Base-by-base conservation (phyloP, 2,797 vertebrate genomes). In the Lagodon rhomboides region DNA sequence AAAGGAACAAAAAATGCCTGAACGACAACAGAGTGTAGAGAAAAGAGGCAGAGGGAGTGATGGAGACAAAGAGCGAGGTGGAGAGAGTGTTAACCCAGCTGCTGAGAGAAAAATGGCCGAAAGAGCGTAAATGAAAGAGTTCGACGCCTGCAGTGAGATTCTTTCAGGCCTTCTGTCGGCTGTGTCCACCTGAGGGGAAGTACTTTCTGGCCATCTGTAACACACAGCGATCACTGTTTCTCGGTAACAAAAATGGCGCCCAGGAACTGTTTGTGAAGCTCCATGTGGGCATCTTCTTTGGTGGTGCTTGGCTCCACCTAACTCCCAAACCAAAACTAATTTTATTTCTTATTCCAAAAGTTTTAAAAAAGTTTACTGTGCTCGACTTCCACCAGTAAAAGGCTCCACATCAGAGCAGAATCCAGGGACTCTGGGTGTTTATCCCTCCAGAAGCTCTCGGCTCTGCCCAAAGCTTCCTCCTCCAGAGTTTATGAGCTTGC, bases 131-230 rank as follows among this genome's bases (percentile, higher is more conserved):
- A 68, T 75, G 44, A 79, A 47, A 61, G 61, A 41, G 68, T 62
- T 84, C 80, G 16, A 44, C 67, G 64, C 27, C 62, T 68, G 77
- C 69, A 22, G 63, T 60, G 64, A 30, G 30, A 75, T 53, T 61
- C 25, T 81, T 72, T 54, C 61, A 76, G 71, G 51, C 56, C 54
- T 23, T 68, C 71, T 86, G 76, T 75, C 82, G 67, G 49, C 69
- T 75, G 66, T 68, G 73, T 79, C 27, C 73, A 75, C 70, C 73
- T 68, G 55, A 79, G 73, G 16, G 54, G 34, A 68, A 80, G 55
- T 73, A 44, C 59, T 71, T 80, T 80, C 34, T 61, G 72, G 27
- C 80, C 77, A 85, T 80, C 78, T 89, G 79, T 64, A 73, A 54
- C 25, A 59, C 50, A 34, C 47, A 68, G 30, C n/a, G 9, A 60